Percentiles rank a stretch among this genome's conserved stretches.
Conservation (phyloP, 1,140 invertebrate species). For the Heliconius nattereri region DNA sequence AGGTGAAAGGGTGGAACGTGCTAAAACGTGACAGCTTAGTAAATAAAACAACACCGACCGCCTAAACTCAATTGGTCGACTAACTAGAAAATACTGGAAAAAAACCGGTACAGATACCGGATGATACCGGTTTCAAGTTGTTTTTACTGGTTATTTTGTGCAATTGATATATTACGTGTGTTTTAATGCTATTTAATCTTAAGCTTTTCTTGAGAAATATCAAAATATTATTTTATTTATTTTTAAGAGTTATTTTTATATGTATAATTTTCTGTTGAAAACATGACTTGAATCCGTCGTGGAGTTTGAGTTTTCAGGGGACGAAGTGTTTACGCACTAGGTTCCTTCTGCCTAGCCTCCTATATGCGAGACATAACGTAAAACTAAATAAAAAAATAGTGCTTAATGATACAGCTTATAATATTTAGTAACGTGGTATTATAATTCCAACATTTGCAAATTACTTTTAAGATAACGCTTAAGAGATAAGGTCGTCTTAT, state of each 20-base stretch:
- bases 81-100: conserved; percentile 19
- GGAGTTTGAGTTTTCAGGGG: neutral
- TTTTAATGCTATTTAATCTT: neutral
- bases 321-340: neutral
- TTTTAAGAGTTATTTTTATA: no score
- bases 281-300: no score
- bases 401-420: no score
- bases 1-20: neutral
- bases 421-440: no score
- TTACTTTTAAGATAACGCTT: no score
- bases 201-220: neutral
- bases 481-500: no score
- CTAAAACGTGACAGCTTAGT: conserved; percentile 22
- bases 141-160: neutral
- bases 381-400: neutral
- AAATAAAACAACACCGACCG: conserved; percentile 21
- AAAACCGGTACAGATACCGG: conserved; percentile 16
- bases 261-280: no score
- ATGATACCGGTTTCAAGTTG: conserved; percentile 3
- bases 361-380: neutral
- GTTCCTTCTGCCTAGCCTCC: neutral
- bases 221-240: no score
- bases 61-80: conserved; percentile 17
- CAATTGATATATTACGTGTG: neutral
- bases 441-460: no score